Conservation (phyloP, 2,113 vertebrate species). For the Hyla sarda region DNA sequence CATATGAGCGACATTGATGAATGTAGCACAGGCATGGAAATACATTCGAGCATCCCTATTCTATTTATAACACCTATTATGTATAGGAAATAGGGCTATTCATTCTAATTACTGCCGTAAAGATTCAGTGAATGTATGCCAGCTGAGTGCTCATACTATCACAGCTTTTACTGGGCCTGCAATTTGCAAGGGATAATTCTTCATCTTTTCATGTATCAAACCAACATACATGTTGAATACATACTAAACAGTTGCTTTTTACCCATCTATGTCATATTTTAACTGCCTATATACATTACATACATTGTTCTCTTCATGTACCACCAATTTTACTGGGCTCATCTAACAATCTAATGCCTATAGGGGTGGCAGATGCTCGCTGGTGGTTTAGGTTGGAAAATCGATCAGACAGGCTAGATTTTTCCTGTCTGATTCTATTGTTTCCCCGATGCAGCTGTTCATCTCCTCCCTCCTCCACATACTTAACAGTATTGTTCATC, state of each 20-base stretch:
- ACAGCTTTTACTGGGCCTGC: background rate
- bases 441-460: background rate
- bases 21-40: background rate
- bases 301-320: background rate
- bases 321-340: background rate
- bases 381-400: background rate
- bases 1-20: background rate
- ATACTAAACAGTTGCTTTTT: no score
- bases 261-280: background rate
- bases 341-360: background rate
- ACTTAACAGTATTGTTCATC: background rate
- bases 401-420: background rate
- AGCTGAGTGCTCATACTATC: conserved; percentile 18
- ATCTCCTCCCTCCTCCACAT: background rate
- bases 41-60: background rate
- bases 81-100: background rate
- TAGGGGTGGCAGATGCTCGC: background rate
- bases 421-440: conserved; percentile 11
- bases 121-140: background rate
- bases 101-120: conserved; percentile 30
- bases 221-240: no score
- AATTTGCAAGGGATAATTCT: background rate
- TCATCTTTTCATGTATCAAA: background rate
- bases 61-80: conserved; percentile 6
- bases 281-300: background rate